Percentiles rank a stretch among this genome's conserved stretches.
Evolutionary conservation across 2,113 vertebrate species (phyloP).

Genomic region (Passerina amoena): DNA sequence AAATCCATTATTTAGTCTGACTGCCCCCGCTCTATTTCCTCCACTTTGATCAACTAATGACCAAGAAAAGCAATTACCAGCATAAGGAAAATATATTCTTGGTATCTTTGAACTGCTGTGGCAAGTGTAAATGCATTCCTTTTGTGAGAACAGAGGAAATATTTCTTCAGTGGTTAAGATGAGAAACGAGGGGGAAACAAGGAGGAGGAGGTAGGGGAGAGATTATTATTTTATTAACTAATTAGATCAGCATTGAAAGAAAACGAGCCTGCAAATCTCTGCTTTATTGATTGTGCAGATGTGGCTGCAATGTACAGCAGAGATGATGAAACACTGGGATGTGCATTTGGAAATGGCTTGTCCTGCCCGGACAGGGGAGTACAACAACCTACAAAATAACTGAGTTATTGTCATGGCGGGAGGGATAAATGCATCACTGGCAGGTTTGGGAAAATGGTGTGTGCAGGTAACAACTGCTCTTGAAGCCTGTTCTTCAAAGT

Average conservation of each 20-base stretch:
- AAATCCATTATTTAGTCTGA: conserved; percentile 7
- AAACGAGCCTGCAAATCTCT: background rate
- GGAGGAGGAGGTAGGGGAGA: background rate
- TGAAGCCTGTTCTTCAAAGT: background rate
- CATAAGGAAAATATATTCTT: conserved; percentile 3
- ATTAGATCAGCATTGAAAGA: background rate
- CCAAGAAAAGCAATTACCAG: conserved; percentile 47
- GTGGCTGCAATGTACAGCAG: background rate
- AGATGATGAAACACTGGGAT: background rate
- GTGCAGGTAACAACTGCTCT: background rate
- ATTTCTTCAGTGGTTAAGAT: background rate
- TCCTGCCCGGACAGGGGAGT: background rate
- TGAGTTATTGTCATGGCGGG: background rate
- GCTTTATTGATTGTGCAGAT: background rate
- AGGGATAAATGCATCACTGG: no score
- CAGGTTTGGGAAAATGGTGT: background rate
- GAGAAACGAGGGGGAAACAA: background rate
- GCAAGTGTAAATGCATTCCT: background rate
- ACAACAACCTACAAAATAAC: background rate
- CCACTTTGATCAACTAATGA: background rate
- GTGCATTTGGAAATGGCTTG: background rate
- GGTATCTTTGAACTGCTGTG: background rate
- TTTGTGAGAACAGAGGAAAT: background rate
- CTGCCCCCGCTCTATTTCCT: background rate
- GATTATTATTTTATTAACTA: conserved; percentile 3